phyloP scores from a whole-genome alignment of 2,797 vertebrate species.

The Tokudaia muenninki region DNA sequence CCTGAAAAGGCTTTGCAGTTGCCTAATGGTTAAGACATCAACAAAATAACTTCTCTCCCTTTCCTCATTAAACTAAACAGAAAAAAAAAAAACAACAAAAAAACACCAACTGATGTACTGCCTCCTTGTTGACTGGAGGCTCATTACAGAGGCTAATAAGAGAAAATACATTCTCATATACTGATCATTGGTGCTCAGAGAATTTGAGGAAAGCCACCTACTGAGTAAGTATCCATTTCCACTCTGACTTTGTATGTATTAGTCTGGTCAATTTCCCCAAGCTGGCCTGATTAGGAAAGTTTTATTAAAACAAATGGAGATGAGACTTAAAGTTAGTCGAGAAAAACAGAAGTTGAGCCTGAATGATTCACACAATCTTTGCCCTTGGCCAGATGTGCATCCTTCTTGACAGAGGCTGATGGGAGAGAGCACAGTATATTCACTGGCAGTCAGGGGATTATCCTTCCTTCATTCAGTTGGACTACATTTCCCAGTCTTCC shows the following conservation, averaged over 20 bases:
- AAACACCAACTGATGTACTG: neutral
- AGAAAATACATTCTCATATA: slow-evolving; percentile 65
- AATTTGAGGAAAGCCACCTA: slow-evolving; percentile 65
- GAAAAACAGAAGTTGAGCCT: slow-evolving; percentile 50
- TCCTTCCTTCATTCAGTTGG: neutral
- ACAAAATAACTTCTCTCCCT: slow-evolving; percentile 59
- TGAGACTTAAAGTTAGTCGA: slow-evolving; percentile 54
- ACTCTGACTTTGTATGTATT: slow-evolving; percentile 69
- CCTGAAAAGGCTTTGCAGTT: slow-evolving; percentile 54
- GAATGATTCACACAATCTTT: neutral
- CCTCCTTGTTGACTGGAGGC: slow-evolving; percentile 68
- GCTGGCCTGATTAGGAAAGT: slow-evolving; percentile 54
- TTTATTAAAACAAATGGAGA: slow-evolving; percentile 78
- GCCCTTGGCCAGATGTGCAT: neutral
- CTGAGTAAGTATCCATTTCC: slow-evolving; percentile 75
- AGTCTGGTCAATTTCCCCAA: slow-evolving; percentile 64
- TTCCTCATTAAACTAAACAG: slow-evolving; percentile 67
- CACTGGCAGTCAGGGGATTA: neutral
- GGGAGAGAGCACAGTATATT: neutral
- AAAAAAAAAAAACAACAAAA: neutral
- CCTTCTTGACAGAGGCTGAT: neutral
- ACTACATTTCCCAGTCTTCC: neutral
- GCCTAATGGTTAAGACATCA: slow-evolving; percentile 44
- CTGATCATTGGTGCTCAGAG: slow-evolving; percentile 56
- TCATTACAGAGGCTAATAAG: slow-evolving; percentile 76